Conservation (phyloP, 2,888 invertebrate species). For the Dinocampus coccinellae region DNA sequence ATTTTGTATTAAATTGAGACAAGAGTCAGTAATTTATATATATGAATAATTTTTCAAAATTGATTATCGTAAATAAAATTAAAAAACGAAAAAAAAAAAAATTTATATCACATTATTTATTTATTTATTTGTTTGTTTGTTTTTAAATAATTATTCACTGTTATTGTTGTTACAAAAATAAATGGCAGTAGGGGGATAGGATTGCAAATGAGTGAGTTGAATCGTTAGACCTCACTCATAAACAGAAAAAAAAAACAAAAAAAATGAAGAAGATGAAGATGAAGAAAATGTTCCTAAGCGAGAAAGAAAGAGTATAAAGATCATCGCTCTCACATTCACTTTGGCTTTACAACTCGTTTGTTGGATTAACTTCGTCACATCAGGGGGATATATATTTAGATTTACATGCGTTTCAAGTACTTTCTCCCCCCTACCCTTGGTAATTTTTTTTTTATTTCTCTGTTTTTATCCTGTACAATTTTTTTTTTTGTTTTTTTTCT, state of each 20-base stretch:
- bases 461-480: too few relatives aligned
- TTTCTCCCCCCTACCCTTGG: neutral
- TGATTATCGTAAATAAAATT: too few relatives aligned
- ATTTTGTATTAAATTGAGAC: too few relatives aligned
- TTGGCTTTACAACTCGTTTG: conserved; percentile 9
- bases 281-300: too few relatives aligned
- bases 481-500: neutral
- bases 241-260: too few relatives aligned
- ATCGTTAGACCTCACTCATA: too few relatives aligned
- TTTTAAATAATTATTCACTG: neutral
- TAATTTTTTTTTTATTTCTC: neutral
- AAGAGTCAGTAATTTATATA: too few relatives aligned
- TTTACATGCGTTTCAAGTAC: conserved; percentile 38
- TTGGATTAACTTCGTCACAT: conserved; percentile 44
- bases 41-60: too few relatives aligned
- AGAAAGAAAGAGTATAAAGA: too few relatives aligned
- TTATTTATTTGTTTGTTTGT: neutral
- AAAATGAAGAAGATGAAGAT: too few relatives aligned
- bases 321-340: neutral
- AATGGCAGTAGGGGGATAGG: neutral
- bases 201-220: neutral
- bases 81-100: too few relatives aligned
- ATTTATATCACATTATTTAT: neutral
- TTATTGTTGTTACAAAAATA: neutral
- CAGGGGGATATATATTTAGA: conserved; percentile 43